A percentile compares a stretch with the other conserved stretches of the same genome.
Evolutionary conservation across 2,797 vertebrate genomes (phyloP).

Genomic region (Sebastes steindachneri): DNA sequence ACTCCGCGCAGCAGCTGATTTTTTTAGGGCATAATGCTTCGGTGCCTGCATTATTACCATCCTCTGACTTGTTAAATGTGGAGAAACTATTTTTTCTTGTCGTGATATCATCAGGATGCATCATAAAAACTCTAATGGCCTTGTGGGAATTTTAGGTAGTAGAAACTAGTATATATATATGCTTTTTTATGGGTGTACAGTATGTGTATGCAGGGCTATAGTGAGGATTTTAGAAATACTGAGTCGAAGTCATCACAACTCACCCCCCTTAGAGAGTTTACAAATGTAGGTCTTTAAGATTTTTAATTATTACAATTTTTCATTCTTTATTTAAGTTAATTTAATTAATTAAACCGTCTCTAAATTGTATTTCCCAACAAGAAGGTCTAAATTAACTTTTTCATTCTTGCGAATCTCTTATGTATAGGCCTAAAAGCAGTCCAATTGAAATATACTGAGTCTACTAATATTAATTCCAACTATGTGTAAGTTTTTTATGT

Average conservation of each 20-base stretch:
- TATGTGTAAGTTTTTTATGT: not conserved
- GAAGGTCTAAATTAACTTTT: not conserved
- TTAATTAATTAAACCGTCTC: not conserved
- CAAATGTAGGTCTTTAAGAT: not conserved
- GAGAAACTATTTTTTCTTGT: not conserved
- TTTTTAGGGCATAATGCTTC: not conserved
- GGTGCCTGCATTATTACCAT: not conserved
- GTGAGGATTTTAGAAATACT: not conserved
- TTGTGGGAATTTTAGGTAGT: not conserved
- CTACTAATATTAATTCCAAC: not conserved
- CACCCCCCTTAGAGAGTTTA: too few species aligned
- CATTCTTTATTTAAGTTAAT: not conserved
- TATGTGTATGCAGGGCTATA: not conserved
- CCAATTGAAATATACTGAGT: not conserved
- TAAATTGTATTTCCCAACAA: not conserved
- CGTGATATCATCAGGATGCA: not conserved
- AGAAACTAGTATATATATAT: not conserved
- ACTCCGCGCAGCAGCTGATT: not conserved
- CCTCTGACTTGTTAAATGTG: constrained; percentile 5
- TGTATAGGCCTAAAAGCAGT: not conserved
- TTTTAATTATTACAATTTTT: not conserved
- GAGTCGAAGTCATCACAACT: not conserved
- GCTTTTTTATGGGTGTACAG: not conserved
- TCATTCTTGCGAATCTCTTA: not conserved
- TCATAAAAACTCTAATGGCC: not conserved